phyloP scores from a whole-genome alignment of 1,140 invertebrate species.

The Rhagoletis zephyria region DNA sequence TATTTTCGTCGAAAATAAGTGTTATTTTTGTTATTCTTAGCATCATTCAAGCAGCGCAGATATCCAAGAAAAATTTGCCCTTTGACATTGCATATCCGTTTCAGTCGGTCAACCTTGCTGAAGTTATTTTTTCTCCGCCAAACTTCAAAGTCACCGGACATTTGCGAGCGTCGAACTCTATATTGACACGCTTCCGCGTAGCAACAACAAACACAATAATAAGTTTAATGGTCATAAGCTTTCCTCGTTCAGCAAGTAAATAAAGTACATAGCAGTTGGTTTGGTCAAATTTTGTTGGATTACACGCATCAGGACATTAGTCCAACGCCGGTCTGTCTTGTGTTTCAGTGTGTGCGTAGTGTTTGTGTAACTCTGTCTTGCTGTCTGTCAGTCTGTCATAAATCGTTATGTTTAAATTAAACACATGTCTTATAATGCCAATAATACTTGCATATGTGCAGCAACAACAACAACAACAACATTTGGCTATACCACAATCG shows the following conservation, averaged over 20 bases:
- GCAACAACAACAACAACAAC: background rate
- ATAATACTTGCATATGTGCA: background rate
- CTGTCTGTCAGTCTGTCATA: slow-evolving; percentile 48
- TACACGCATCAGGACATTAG: background rate
- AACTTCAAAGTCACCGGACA: background rate
- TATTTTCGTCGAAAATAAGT: background rate
- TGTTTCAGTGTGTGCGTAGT: background rate
- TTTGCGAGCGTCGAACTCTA: background rate
- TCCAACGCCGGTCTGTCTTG: background rate
- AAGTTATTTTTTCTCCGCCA: background rate
- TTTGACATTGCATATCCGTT: slow-evolving; percentile 55
- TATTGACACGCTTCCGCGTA: background rate
- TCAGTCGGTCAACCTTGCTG: slow-evolving; percentile 44
- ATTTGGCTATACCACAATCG: slow-evolving; percentile 19
- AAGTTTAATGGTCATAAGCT: background rate
- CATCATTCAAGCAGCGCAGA: background rate
- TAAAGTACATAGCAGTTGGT: background rate
- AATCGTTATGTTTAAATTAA: slow-evolving; percentile 43
- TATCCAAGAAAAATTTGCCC: slow-evolving; percentile 47
- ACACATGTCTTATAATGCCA: background rate
- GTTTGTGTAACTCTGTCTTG: background rate
- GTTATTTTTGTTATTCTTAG: background rate
- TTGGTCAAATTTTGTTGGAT: background rate
- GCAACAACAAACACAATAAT: background rate
- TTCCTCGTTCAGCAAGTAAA: background rate